These are phyloP conservation scores for Polypedilum pembai DNA, from an alignment of 1,140 invertebrate species.

Conservation along the genomic window DNA sequence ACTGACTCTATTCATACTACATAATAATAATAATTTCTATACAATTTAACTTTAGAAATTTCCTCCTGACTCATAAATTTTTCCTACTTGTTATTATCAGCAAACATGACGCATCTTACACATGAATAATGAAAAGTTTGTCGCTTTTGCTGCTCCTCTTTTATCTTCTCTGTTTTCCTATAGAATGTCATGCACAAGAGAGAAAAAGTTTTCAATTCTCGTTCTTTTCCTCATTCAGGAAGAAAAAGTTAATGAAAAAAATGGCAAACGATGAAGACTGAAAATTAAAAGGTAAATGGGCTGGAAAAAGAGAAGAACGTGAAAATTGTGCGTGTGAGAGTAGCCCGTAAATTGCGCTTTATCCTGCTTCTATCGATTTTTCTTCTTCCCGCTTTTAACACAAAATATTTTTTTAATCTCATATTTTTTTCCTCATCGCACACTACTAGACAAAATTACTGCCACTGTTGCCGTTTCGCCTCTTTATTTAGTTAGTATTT, in stretches of 20 bases:
- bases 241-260: conserved; percentile 18
- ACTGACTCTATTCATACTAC: conserved; percentile 3
- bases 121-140: conserved; percentile 13
- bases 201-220: not conserved
- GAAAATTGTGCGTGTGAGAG: conserved; percentile 26
- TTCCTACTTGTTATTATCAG: conserved; percentile 18
- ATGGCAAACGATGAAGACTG: conserved; percentile 4
- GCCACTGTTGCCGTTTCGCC: not conserved
- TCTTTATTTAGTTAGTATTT: conserved; percentile 13
- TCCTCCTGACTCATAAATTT: not conserved
- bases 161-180: not conserved
- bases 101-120: conserved; percentile 17
- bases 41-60: conserved; percentile 6
- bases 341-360: conserved; percentile 1
- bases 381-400: conserved; percentile 30
- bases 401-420: not conserved
- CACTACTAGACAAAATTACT: not conserved
- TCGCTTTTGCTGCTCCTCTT: not conserved
- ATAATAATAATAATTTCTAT: conserved; percentile 20
- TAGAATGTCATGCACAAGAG: not conserved
- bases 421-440: not conserved
- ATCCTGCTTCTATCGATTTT: conserved; percentile 24
- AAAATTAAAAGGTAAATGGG: conserved; percentile 25
- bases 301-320: conserved; percentile 24
- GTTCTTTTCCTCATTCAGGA: not conserved